Conservation (phyloP, 2,797 vertebrate species). For the Sebastes paucispinis region DNA sequence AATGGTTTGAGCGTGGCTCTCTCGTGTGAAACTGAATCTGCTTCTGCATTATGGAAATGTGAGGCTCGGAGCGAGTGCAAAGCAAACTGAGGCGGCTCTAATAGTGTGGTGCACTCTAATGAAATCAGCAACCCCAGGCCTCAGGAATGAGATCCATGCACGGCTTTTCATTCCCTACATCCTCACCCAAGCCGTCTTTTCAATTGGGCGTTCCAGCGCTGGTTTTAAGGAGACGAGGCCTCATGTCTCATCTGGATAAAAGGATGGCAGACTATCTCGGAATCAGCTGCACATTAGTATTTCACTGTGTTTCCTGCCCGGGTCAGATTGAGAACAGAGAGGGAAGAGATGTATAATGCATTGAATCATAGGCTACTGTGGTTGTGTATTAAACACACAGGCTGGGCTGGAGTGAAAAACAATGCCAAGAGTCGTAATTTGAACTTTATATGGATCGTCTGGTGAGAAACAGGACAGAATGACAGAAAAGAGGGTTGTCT, state of each 20-base stretch:
- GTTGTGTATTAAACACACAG: conserved; percentile 53
- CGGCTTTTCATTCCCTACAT: conserved; percentile 67
- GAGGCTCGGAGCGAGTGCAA: conserved; percentile 67
- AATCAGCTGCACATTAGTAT: conserved; percentile 70
- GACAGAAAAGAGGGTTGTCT: conserved; percentile 23
- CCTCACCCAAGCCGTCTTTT: conserved; percentile 69
- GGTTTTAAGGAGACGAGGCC: conserved; percentile 59
- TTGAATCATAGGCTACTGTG: conserved; percentile 64
- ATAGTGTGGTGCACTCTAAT: conserved; percentile 79
- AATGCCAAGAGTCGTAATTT: conserved; percentile 54
- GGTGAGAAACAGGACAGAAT: conserved; percentile 60
- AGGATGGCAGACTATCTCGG: conserved; percentile 69
- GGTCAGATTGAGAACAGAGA: conserved; percentile 66
- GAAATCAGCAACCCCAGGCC: conserved; percentile 80
- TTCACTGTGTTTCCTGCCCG: conserved; percentile 58
- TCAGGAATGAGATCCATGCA: conserved; percentile 74
- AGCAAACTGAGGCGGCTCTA: conserved; percentile 80
- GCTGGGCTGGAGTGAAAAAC: conserved; percentile 28
- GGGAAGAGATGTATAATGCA: conserved; percentile 53
- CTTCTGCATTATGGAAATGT: conserved; percentile 78
- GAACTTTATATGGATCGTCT: conserved; percentile 56
- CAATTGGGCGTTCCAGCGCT: conserved; percentile 59
- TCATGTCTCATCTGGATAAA: conserved; percentile 66
- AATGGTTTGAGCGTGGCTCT: conserved; percentile 74
- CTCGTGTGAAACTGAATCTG: conserved; percentile 78